A percentile compares a stretch with the other conserved stretches of the same genome.
Evolutionary conservation across 2,888 invertebrate species (phyloP).

Genomic region (Philaethria dido): DNA sequence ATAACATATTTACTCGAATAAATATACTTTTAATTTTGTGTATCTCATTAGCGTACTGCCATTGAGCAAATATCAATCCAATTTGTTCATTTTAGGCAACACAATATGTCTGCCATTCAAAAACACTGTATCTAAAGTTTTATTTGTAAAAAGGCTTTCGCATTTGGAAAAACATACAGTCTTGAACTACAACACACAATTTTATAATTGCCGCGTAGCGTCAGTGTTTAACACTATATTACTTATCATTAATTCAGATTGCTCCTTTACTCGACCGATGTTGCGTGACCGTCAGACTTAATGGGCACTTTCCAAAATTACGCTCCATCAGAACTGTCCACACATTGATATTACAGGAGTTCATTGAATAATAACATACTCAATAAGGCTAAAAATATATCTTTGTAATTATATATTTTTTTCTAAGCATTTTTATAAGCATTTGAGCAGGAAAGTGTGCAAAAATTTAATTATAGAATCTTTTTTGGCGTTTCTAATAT

Average conservation of each 20-base stretch:
- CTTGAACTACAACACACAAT: not conserved
- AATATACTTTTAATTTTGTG: not conserved
- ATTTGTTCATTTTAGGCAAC: not conserved
- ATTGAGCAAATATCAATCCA: not conserved
- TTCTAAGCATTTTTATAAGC: no score
- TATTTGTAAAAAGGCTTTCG: not conserved
- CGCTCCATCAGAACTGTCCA: conserved; percentile 45
- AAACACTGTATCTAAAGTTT: not conserved
- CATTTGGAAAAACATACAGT: not conserved
- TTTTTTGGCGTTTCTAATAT: no score
- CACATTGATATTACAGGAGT: conserved; percentile 16
- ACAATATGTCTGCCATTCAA: not conserved
- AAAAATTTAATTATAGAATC: no score
- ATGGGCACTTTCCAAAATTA: conserved; percentile 68
- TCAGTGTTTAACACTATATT: conserved; percentile 31
- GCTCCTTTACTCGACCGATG: conserved; percentile 54
- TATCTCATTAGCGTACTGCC: not conserved
- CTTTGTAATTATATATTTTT: not conserved
- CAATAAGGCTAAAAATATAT: not conserved
- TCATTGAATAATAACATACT: conserved; percentile 2
- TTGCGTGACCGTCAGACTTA: conserved; percentile 62
- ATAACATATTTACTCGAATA: not conserved
- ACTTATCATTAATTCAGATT: conserved; percentile 46
- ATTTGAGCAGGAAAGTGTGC: no score
- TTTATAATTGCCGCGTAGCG: conserved; percentile 23